phyloP scores from a whole-genome alignment of 2,797 vertebrate genomes.

The Anableps anableps region DNA sequence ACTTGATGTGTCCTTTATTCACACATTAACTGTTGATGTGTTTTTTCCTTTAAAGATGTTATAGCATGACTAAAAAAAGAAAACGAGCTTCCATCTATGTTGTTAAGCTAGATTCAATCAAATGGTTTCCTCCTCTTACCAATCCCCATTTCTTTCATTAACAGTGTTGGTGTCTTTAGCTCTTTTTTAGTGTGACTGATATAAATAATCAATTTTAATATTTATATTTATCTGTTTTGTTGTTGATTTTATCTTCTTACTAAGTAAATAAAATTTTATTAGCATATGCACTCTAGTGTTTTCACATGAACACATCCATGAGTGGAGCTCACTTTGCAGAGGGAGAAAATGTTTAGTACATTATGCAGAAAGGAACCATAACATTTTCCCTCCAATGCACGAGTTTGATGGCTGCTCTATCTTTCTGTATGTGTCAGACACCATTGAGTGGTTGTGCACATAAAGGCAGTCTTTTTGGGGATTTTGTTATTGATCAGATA shows the following conservation, averaged over 20 bases:
- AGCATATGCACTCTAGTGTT: too few relatives aligned
- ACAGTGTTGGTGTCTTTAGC: background rate
- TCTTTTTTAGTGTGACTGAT: background rate
- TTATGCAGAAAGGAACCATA: background rate
- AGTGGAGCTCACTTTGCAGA: background rate
- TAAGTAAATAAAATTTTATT: background rate
- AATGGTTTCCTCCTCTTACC: background rate
- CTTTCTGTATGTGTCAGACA: background rate
- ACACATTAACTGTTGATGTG: background rate
- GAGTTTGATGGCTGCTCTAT: background rate
- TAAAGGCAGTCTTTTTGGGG: background rate
- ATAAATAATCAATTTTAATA: background rate
- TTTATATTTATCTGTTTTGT: background rate
- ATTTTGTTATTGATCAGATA: background rate
- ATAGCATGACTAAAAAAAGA: background rate
- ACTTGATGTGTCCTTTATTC: background rate
- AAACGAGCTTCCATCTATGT: background rate
- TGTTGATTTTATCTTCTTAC: background rate
- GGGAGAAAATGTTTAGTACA: background rate
- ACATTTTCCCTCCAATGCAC: background rate
- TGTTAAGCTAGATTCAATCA: background rate
- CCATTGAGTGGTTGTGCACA: background rate
- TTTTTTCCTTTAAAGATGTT: background rate
- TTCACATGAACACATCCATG: background rate
- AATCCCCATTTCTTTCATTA: background rate